Evolutionary conservation across 2,888 invertebrate genomes (phyloP).

Genomic region (Eulithis testata): DNA sequence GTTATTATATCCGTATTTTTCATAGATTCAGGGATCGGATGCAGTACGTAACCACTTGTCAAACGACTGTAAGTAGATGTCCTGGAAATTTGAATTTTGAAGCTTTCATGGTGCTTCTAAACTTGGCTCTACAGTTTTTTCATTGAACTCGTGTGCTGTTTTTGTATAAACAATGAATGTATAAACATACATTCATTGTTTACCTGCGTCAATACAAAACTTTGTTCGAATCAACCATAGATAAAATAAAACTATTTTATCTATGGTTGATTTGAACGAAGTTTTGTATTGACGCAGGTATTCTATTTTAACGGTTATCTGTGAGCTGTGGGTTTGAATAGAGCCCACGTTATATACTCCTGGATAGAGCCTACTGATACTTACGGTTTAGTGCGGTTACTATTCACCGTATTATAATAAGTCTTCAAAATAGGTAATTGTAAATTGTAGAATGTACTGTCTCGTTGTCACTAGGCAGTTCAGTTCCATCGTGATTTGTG

Average conservation of each 20-base stretch:
- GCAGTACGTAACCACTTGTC: too few species aligned
- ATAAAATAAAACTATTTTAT: too few species aligned
- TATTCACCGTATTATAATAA: slow-evolving; percentile 7
- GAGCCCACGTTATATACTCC: too few species aligned
- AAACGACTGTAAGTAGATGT: slow-evolving; percentile 12
- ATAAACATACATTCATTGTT: neutral
- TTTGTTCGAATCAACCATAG: too few species aligned
- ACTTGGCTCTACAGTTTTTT: too few species aligned
- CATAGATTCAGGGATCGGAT: too few species aligned
- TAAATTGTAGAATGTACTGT: slow-evolving; percentile 22
- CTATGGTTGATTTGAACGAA: neutral
- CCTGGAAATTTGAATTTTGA: neutral
- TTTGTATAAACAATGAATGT: too few species aligned
- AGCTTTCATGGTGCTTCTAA: too few species aligned
- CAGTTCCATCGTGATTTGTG: slow-evolving; percentile 33
- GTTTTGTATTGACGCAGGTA: neutral
- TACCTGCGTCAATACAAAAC: too few species aligned
- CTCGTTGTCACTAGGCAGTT: slow-evolving; percentile 24
- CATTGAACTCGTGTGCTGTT: neutral
- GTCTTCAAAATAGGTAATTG: slow-evolving; percentile 11
- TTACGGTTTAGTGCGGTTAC: slow-evolving; percentile 7
- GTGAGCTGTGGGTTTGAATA: too few species aligned
- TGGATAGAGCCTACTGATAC: neutral
- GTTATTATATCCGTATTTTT: too few species aligned
- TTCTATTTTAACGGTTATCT: neutral